These are phyloP conservation scores for Pelochelys cantorii DNA, from an alignment of 2,797 vertebrate species.

Conservation along the genomic window DNA sequence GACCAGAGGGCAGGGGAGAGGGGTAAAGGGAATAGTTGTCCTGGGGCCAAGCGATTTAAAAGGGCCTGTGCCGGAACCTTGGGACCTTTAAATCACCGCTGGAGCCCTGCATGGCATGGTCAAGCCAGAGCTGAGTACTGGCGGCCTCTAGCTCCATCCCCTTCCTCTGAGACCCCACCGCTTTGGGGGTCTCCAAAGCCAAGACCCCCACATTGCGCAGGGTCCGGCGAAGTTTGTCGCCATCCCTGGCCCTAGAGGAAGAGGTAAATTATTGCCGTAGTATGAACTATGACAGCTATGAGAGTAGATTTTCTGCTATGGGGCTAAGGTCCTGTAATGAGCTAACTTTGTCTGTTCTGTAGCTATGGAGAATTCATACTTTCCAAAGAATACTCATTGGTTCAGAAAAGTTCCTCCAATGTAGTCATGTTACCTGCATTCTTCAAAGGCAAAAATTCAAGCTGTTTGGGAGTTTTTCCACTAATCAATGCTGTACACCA, in stretches of 20 bases:
- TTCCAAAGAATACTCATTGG: constrained; percentile 37
- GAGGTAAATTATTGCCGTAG: background rate
- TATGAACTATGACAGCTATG: background rate
- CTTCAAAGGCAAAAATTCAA: constrained; percentile 36
- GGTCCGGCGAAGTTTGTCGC: too few relatives aligned
- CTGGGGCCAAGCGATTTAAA: too few relatives aligned
- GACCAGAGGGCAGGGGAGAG: too few relatives aligned
- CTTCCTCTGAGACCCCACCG: too few relatives aligned
- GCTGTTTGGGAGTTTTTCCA: background rate
- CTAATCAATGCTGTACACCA: background rate
- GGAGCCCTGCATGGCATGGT: too few relatives aligned
- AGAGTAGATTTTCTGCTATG: rapidly evolving
- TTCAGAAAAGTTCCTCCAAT: constrained; percentile 38
- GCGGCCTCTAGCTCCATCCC: too few relatives aligned
- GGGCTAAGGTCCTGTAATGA: background rate
- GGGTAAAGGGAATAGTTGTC: too few relatives aligned
- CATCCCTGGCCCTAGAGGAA: background rate
- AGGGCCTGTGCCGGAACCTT: too few relatives aligned
- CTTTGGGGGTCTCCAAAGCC: too few relatives aligned
- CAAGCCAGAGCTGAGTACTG: too few relatives aligned
- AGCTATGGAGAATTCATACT: background rate
- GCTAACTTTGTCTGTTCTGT: background rate
- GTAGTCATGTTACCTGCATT: constrained; percentile 23
- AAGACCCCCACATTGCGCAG: too few relatives aligned
- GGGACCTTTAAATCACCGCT: too few relatives aligned